Percentiles rank a stretch among this genome's conserved stretches.
phyloP scores from a whole-genome alignment of 2,888 invertebrate species.

The Megalurothrips usitatus region DNA sequence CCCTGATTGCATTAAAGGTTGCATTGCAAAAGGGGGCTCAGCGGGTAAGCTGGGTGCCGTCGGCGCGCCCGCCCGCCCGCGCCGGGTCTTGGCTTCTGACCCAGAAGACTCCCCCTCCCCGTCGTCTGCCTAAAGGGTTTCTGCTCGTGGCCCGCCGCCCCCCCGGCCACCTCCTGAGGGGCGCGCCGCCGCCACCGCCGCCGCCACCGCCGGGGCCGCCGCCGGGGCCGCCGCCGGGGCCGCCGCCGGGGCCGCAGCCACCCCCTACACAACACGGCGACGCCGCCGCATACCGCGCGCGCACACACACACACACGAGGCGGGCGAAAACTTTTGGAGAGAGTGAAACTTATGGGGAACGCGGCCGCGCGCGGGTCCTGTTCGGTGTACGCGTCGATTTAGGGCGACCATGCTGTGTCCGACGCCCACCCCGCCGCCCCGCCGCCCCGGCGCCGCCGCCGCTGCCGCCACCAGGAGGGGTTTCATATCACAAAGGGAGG shows the following conservation, averaged over 20 bases:
- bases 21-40: constrained; percentile 22
- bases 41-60: neutral
- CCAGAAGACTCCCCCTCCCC: constrained; percentile 18
- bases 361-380: neutral
- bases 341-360: neutral
- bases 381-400: neutral
- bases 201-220: neutral
- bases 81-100: constrained; percentile 6
- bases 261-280: neutral
- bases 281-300: neutral
- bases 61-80: neutral
- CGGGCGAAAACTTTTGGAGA: too few relatives aligned
- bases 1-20: constrained; percentile 24
- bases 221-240: neutral
- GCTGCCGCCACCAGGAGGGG: neutral
- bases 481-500: constrained; percentile 1
- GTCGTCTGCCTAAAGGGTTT: neutral
- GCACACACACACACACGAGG: neutral
- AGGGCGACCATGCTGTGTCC: neutral
- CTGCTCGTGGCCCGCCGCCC: neutral
- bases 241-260: neutral
- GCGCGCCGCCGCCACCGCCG: too few relatives aligned
- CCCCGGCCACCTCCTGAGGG: too few relatives aligned
- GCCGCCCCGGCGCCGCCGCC: neutral
- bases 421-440: too few relatives aligned